phyloP scores from a whole-genome alignment of 1,140 invertebrate species.

The Triops cancriformis region DNA sequence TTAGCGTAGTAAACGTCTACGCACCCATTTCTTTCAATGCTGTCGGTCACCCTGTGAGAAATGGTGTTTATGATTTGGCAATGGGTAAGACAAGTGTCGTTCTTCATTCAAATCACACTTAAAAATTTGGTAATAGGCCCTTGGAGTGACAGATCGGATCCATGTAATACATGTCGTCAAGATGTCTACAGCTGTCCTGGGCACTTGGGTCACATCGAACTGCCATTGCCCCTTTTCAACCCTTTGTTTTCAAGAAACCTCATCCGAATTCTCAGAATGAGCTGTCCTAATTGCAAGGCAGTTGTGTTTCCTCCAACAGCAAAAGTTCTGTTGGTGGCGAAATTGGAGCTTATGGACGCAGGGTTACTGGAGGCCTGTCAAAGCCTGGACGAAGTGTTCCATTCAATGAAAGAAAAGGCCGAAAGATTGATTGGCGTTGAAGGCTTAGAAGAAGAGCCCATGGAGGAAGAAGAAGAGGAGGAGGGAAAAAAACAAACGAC shows the following conservation, averaged over 20 bases:
- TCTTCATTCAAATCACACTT: background rate
- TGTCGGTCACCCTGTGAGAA: conserved; percentile 67
- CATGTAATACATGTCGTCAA: conserved; percentile 73
- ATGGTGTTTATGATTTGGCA: conserved; percentile 76
- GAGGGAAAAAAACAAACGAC: conserved; percentile 40
- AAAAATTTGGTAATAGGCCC: conserved; percentile 45
- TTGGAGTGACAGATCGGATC: conserved; percentile 46
- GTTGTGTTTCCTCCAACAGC: conserved; percentile 57
- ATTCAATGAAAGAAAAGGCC: conserved; percentile 14
- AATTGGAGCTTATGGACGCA: conserved; percentile 63
- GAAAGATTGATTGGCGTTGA: conserved; percentile 28
- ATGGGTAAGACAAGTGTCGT: conserved; percentile 49
- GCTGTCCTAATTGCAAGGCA: conserved; percentile 60
- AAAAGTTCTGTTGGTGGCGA: conserved; percentile 57
- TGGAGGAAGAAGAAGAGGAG: conserved; percentile 33
- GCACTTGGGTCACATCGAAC: conserved; percentile 88
- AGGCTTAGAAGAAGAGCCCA: conserved; percentile 27
- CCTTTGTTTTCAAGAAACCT: conserved; percentile 76
- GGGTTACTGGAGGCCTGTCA: conserved; percentile 61
- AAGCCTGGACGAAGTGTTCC: conserved; percentile 48
- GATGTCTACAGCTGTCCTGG: conserved; percentile 67
- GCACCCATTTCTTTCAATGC: conserved; percentile 75
- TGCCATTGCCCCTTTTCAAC: conserved; percentile 87
- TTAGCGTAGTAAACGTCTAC: conserved; percentile 78
- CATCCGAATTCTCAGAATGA: conserved; percentile 53